phyloP scores from a whole-genome alignment of 2,888 invertebrate species.

The Nomada flava region DNA sequence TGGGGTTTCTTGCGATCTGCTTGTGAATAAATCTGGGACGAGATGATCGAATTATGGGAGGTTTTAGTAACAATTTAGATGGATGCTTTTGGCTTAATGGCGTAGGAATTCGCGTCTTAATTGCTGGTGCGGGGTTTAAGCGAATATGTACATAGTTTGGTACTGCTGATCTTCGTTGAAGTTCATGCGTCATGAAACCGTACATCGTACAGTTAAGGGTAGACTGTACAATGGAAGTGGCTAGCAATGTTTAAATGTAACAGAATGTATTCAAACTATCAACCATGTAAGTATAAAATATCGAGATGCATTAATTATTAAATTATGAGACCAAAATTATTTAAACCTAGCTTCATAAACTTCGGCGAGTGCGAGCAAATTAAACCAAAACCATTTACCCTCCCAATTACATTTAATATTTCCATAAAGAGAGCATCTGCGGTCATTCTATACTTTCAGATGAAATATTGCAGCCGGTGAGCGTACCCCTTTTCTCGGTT shows the following conservation, averaged over 20 bases:
- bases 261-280: too few species aligned
- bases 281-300: too few species aligned
- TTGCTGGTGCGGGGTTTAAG: not conserved
- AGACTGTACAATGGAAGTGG: too few species aligned
- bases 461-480: conserved; percentile 13
- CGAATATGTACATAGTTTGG: not conserved
- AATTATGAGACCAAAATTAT: too few species aligned
- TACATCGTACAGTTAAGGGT: too few species aligned
- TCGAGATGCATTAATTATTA: too few species aligned
- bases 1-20: not conserved
- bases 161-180: not conserved
- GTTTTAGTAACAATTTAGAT: not conserved
- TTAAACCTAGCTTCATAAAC: too few species aligned
- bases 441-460: not conserved
- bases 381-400: not conserved
- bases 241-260: too few species aligned
- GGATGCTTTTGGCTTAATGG: not conserved
- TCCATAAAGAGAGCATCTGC: not conserved
- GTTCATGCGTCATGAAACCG: not conserved
- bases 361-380: not conserved
- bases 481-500: not conserved
- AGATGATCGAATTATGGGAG: not conserved
- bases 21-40: not conserved
- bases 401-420: not conserved
- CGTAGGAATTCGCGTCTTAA: not conserved